phyloP scores from a whole-genome alignment of 1,140 invertebrate genomes.

The Drosophila orosa region DNA sequence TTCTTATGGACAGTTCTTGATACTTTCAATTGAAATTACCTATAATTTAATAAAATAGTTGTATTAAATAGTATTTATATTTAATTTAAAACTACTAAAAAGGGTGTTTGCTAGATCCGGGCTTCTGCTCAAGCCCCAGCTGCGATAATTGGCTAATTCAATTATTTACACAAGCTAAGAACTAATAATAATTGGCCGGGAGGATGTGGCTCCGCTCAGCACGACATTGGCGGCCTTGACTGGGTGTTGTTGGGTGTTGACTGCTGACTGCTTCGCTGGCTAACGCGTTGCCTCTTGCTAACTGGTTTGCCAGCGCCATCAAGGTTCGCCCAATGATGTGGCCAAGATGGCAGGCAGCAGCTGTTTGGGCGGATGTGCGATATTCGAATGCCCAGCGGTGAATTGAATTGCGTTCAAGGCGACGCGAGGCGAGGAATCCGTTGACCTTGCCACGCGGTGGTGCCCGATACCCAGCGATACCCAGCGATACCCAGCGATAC shows the following conservation, averaged over 20 bases:
- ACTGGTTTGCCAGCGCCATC: slow-evolving; percentile 10
- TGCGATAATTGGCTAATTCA: slow-evolving; percentile 57
- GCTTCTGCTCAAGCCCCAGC: neutral
- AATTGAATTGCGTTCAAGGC: slow-evolving; percentile 45
- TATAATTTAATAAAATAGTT: too few relatives aligned
- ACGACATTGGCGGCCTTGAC: slow-evolving; percentile 56
- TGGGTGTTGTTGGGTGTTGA: slow-evolving; percentile 40
- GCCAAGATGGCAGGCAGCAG: slow-evolving; percentile 34
- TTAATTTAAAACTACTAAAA: neutral
- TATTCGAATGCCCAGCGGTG: slow-evolving; percentile 30
- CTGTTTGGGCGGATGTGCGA: slow-evolving; percentile 27
- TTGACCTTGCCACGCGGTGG: slow-evolving; percentile 23
- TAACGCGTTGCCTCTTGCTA: slow-evolving; percentile 1
- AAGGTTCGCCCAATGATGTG: slow-evolving; percentile 31
- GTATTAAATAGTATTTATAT: too few relatives aligned
- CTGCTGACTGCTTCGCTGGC: slow-evolving; percentile 67
- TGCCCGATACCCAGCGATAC: slow-evolving; percentile 7
- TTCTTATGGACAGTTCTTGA: too few relatives aligned
- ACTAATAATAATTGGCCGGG: slow-evolving; percentile 41
- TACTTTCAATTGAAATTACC: too few relatives aligned
- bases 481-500: slow-evolving; percentile 3
- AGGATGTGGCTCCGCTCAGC: slow-evolving; percentile 49
- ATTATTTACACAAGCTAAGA: slow-evolving; percentile 50
- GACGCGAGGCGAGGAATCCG: slow-evolving; percentile 19
- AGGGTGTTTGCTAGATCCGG: slow-evolving; percentile 3